Base-by-base conservation (phyloP, 2,797 vertebrate genomes). In the Poeciliopsis gracilis region DNA sequence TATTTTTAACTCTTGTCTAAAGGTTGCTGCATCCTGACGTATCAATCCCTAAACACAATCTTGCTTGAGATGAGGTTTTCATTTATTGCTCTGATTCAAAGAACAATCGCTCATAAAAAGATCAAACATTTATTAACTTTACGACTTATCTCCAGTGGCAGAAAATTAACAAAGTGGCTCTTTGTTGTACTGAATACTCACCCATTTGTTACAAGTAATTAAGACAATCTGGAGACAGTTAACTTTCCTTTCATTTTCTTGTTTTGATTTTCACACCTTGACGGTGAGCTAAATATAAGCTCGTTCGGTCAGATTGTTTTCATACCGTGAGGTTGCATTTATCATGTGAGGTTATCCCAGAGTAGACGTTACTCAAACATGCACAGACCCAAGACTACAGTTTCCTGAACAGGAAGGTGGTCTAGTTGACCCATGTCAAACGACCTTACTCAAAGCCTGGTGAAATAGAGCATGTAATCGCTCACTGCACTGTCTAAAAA, bases 381-480 rank as follows among this genome's bases (percentile, higher is more conserved):
- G 72, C 49, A 55, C 75, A 30, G 69, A 81, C n/a, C 43, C 51
- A n/a, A 71, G 77, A 9, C 38, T 23, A 4, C n/a, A 11, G 28
- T 28, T 67, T 47, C 23, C 36, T 33, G 23, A 53, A 73, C 67
- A 43, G 78, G 72, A 53, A 87, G 74, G 81, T 81, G 79, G 84
- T 85, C 79, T 61, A 51, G 82, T 46, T 86, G 72, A 78, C 66
- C 70, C 72, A 61, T 36, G 81, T 88, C 61, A 80, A 78, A 86
- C 84, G 85, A 90, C 87, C 88, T 93, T 88, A 87, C 77, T 89
- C 84, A 87, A 79, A 73, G 79, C 81, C 87, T 43, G 49, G 91
- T 90, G 93, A 95, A 95, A 84, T 91, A 91, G 94, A 94, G 95
- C 94, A 72, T 90, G 90, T 91, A 93, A 95, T 94, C 81, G 73